These are phyloP conservation scores for Siphamia tubifer DNA, from an alignment of 2,113 vertebrate species.

Conservation along the genomic window DNA sequence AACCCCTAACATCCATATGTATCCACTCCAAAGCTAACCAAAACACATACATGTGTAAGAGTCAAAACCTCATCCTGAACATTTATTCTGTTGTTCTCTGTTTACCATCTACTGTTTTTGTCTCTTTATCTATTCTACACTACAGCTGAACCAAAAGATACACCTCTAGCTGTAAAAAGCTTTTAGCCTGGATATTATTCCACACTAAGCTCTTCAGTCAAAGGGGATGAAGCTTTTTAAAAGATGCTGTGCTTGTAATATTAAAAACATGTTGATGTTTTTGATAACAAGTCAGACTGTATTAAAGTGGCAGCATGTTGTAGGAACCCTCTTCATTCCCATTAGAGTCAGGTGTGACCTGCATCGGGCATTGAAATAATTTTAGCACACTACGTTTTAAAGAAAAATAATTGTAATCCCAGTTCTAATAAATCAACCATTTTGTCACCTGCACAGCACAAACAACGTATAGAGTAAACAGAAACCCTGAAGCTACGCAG, in stretches of 20 bases:
- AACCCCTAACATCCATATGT: no score
- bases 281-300: background rate
- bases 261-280: background rate
- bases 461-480: background rate
- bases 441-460: slow-evolving; percentile 6
- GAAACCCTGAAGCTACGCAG: background rate
- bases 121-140: no score
- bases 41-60: no score
- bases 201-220: no score
- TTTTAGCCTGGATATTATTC: no score
- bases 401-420: slow-evolving; percentile 16
- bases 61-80: no score
- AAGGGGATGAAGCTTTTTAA: background rate
- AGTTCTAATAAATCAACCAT: background rate
- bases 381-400: background rate
- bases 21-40: no score
- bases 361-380: background rate
- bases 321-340: background rate
- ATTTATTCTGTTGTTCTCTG: no score
- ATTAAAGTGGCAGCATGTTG: background rate
- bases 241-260: background rate
- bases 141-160: no score
- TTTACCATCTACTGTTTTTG: no score
- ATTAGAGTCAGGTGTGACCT: background rate
- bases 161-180: no score